Evolutionary conservation across 2,113 vertebrate genomes (phyloP).

Genomic region (Nibea albiflora): DNA sequence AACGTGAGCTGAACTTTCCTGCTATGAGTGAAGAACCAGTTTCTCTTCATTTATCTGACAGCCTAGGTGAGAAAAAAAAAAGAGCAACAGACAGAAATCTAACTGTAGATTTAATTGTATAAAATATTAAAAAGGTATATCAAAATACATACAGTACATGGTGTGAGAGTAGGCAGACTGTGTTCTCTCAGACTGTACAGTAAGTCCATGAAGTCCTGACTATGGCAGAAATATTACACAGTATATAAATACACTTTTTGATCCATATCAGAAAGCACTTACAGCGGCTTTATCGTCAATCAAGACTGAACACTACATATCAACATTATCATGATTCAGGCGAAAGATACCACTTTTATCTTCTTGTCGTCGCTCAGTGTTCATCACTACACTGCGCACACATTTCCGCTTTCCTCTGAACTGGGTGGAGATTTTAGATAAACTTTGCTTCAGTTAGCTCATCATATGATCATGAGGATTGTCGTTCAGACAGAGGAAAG

Average conservation of each 20-base stretch:
- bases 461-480: conserved; percentile 26
- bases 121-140: conserved; percentile 42
- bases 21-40: not conserved
- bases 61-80: not conserved
- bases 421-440: not conserved
- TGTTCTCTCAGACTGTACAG: conserved; percentile 53
- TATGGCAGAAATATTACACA: conserved; percentile 47
- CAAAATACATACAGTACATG: conserved; percentile 52
- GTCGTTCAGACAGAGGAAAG: conserved; percentile 9
- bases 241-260: conserved; percentile 58
- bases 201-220: conserved; percentile 41
- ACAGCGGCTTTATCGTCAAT: conserved; percentile 58
- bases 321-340: conserved; percentile 21
- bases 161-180: conserved; percentile 35
- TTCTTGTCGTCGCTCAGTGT: conserved; percentile 59
- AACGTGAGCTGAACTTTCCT: conserved; percentile 5
- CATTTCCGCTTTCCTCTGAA: conserved; percentile 16
- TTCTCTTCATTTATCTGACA: not conserved
- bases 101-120: conserved; percentile 53
- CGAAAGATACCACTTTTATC: conserved; percentile 46
- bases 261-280: conserved; percentile 46
- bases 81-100: not conserved
- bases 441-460: conserved; percentile 11
- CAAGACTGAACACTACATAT: conserved; percentile 15
- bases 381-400: conserved; percentile 23